Evolutionary conservation across 2,888 invertebrate genomes (phyloP).

Genomic region (Apeira syringaria): DNA sequence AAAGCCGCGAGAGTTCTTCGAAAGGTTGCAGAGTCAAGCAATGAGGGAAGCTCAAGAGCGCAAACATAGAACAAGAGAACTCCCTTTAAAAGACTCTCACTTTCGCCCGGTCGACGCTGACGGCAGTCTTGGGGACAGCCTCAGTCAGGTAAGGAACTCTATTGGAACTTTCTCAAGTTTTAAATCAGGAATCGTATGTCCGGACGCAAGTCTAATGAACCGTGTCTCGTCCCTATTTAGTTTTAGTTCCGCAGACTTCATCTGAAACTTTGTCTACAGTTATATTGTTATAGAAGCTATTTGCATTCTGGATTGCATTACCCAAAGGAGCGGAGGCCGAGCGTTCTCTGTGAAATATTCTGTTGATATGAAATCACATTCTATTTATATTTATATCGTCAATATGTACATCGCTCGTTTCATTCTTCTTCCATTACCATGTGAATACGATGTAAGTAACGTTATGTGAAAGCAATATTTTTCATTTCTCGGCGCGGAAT

Average conservation of each 20-base stretch:
- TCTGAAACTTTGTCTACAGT: slow-evolving; percentile 43
- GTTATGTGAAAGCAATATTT: slow-evolving; percentile 61
- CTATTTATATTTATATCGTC: slow-evolving; percentile 42
- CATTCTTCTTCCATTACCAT: slow-evolving; percentile 62
- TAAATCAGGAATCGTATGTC: slow-evolving; percentile 43
- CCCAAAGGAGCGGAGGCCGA: slow-evolving; percentile 32
- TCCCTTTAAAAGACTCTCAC: slow-evolving; percentile 55
- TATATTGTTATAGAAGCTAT: slow-evolving; percentile 44
- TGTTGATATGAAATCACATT: slow-evolving; percentile 47
- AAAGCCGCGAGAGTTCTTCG: slow-evolving; percentile 83
- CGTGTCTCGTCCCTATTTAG: slow-evolving; percentile 47
- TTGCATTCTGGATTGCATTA: slow-evolving; percentile 56
- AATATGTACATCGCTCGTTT: slow-evolving; percentile 39
- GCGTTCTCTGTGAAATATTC: slow-evolving; percentile 38
- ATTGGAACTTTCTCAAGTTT: slow-evolving; percentile 36
- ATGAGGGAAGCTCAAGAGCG: slow-evolving; percentile 73
- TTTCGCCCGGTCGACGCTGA: slow-evolving; percentile 72
- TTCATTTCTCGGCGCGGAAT: slow-evolving; percentile 59
- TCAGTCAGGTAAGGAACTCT: slow-evolving; percentile 70
- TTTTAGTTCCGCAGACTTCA: slow-evolving; percentile 53
- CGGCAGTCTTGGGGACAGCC: slow-evolving; percentile 75
- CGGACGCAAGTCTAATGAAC: slow-evolving; percentile 61
- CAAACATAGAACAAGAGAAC: slow-evolving; percentile 56
- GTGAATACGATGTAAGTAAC: slow-evolving; percentile 55
- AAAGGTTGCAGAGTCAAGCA: slow-evolving; percentile 74